These are phyloP conservation scores for Fundulus diaphanus DNA, from an alignment of 2,797 vertebrate species.

Conservation along the genomic window DNA sequence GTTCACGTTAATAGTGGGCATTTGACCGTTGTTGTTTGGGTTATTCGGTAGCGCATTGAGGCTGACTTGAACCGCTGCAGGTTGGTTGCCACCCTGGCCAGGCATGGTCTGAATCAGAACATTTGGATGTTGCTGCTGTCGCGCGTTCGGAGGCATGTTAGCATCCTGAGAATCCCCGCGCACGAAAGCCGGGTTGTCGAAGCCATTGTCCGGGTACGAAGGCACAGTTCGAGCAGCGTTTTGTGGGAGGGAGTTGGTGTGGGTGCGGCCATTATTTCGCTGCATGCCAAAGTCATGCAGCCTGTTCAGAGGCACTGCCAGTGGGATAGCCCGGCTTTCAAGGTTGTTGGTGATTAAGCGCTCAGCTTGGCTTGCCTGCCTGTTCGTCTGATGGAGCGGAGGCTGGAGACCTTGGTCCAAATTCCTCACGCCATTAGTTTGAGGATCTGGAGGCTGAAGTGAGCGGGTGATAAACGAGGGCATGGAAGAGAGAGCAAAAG, in stretches of 20 bases:
- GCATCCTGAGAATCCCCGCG: slow-evolving; percentile 45
- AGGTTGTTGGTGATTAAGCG: slow-evolving; percentile 32
- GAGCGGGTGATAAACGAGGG: slow-evolving; percentile 47
- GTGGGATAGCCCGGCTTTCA: slow-evolving; percentile 31
- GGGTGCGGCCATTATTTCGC: slow-evolving; percentile 48
- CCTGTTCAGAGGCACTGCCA: slow-evolving; percentile 38
- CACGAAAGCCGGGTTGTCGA: slow-evolving; percentile 66
- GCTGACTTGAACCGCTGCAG: slow-evolving; percentile 73
- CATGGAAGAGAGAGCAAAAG: slow-evolving; percentile 45
- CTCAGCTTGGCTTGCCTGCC: slow-evolving; percentile 20
- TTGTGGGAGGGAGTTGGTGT: slow-evolving; percentile 47
- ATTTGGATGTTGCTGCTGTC: slow-evolving; percentile 67
- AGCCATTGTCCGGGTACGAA: slow-evolving; percentile 64
- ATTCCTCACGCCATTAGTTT: slow-evolving; percentile 47
- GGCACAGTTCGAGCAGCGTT: slow-evolving; percentile 55
- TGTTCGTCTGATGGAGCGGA: slow-evolving; percentile 45
- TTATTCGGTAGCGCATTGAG: slow-evolving; percentile 68
- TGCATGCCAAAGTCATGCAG: slow-evolving; percentile 34
- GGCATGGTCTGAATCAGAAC: slow-evolving; percentile 74
- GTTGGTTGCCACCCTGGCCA: slow-evolving; percentile 46
- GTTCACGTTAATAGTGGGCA: slow-evolving; percentile 80
- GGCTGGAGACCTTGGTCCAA: slow-evolving; percentile 54
- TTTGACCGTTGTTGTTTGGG: slow-evolving; percentile 52
- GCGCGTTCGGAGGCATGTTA: slow-evolving; percentile 40
- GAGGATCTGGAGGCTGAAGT: slow-evolving; percentile 64